Base-by-base conservation (phyloP, 2,888 invertebrate species). In the Phyllotreta cruciferae region DNA sequence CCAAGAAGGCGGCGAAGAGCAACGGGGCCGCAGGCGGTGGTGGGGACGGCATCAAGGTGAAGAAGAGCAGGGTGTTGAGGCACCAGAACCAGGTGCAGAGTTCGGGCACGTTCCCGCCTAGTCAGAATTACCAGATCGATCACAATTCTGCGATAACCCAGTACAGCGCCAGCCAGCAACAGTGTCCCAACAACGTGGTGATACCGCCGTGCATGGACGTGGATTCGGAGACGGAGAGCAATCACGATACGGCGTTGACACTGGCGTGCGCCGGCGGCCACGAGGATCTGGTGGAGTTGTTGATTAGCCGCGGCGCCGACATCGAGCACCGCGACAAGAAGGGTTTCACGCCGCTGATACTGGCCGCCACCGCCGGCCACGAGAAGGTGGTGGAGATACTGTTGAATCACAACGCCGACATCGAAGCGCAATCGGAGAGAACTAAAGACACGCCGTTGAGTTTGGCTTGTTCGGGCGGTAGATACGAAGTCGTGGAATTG, bases 241-340 rank as follows among this genome's bases (percentile, higher is more conserved):
- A 98, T 85, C 96, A 97, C 82, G 99, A 99, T 83, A 99, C 99
- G 3, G 98, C 98, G 58, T 85, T 99, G 62, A 98, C 98, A 38
- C 86, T 99, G 66, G 98, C 98, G 52, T 98, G 97, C 82, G 95
- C 96, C 64, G 97, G 97, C 67, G 98, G 98, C 0, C 96, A 98
- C 80, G 94, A 96, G 78, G 97, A 98, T 77, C 87, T 98, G 13
- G 98, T 98, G 7, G 93, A 94, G 79, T 85, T 99, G 75, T 85
- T 99, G 68, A 86, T 99, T 55, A 89, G 90, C 70, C 88, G 97
- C 67, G 96, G 96, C 60, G 96, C 98, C 0, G 93, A 97, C 80
- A 96, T 98, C 79, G 98, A 99, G 82, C 98, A 99, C 81, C 88
- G 97, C 36, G 98, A 99, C 82, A 99, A 98, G 82, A 99, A 98